A percentile compares a stretch with the other conserved stretches of the same genome.
Conservation (phyloP, 64 coral and sea anemone species). For the Dendrophyllia cribrosa region DNA sequence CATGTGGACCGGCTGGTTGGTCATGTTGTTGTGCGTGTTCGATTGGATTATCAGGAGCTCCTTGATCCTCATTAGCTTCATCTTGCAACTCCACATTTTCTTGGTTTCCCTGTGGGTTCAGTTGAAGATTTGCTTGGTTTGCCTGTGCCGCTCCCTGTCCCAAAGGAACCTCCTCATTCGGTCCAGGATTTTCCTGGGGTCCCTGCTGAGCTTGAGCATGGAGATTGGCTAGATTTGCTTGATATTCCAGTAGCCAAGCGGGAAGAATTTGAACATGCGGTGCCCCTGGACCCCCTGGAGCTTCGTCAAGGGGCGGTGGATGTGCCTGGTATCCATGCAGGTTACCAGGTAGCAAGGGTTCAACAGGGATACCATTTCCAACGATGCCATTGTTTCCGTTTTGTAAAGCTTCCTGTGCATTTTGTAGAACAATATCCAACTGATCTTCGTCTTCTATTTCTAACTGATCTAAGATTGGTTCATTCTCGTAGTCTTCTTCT, state of each 20-base stretch:
- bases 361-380: not conserved
- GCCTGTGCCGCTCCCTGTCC: not conserved
- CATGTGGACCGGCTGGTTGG: not conserved
- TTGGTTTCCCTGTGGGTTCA: not conserved
- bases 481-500: not conserved
- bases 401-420: not conserved
- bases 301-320: not conserved
- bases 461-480: not conserved
- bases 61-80: not conserved
- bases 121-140: no score
- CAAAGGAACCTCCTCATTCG: not conserved
- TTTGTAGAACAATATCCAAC: not conserved
- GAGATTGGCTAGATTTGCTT: not conserved
- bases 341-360: not conserved
- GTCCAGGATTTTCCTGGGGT: no score
- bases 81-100: not conserved
- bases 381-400: not conserved
- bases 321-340: not conserved
- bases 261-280: not conserved
- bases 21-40: not conserved
- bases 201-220: no score
- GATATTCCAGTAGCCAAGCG: not conserved
- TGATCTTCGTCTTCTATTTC: slow-evolving; percentile 23
- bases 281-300: not conserved
- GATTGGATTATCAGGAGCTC: no score